Evolutionary conservation across 1,140 invertebrate genomes (phyloP), one percentile per base, ranked within the genome.

Genomic region (Cylas formicarius): DNA sequence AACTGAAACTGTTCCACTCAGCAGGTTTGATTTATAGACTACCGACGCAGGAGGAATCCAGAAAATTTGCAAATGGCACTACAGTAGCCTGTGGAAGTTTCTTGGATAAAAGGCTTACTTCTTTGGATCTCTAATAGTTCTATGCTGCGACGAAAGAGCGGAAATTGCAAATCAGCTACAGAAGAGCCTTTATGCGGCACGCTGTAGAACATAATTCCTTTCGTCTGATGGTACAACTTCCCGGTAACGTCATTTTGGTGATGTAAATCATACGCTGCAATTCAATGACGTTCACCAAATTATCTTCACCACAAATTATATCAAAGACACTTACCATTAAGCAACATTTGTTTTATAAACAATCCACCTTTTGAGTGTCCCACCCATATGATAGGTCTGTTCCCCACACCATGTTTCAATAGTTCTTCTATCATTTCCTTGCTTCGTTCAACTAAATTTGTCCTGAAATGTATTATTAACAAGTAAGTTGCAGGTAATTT

Each of bases 341-440:
- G 65, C 1, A 77, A 65, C 3, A 83, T 78, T 57, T 83, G 78
- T 52, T 83, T 83, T n/a, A 82, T 76, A 43, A 78, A 82, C 0
- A 83, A 58, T 0, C 81, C 81, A 0, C 81, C 81, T 56, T 82
- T 83, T 0, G 79, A 82, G 57, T 83, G 80, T 10, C 78, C 80
- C 4, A 82, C 80, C 76, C 80, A 82, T 6, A 82, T 66, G 27
- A 83, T 78, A 2, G 80, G 80, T 22, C 71, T 67, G 22, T 65
- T 58, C 0, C 81, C 81, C 3, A 81, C 77, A 0, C 72, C 73
- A 19, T 79, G 49, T 14, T 68, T 65, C 8, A 73, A 48, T 3
- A 83, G 62, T 40, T 79, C 70, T 4, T 70, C 63, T 36, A 75
- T 75, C 80, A 82, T 82, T 61, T 82, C 78, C 11, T 74, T 67